A percentile compares a stretch with the other conserved stretches of the same genome.
Evolutionary conservation across 1,140 invertebrate genomes (phyloP).

Genomic region (Euschistus heros): DNA sequence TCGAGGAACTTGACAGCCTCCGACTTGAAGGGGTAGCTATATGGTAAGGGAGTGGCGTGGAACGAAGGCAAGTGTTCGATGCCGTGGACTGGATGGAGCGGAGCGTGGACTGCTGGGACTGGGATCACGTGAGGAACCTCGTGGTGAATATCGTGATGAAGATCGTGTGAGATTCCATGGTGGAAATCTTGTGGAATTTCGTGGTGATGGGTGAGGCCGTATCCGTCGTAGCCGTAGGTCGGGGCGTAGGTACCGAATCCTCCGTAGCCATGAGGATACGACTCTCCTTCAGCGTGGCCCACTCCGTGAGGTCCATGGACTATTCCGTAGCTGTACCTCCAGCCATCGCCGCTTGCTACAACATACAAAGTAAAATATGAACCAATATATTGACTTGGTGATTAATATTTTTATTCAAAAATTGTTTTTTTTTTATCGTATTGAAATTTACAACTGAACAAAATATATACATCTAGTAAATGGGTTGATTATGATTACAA

Average conservation of each 20-base stretch:
- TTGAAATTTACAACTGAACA: no score
- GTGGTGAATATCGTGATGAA: not conserved
- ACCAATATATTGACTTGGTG: no score
- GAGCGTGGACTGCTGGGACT: not conserved
- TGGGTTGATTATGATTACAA: no score
- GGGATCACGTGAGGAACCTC: not conserved
- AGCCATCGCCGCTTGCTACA: slow-evolving; percentile 22
- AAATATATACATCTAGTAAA: no score
- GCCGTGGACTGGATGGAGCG: not conserved
- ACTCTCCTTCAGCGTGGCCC: slow-evolving; percentile 18
- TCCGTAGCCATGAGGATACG: slow-evolving; percentile 23
- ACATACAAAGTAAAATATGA: not conserved
- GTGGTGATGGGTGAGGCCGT: not conserved
- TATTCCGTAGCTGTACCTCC: slow-evolving; percentile 22
- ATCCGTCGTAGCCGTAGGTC: slow-evolving; percentile 14
- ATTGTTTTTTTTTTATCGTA: no score
- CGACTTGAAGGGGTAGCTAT: not conserved
- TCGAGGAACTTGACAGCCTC: no score
- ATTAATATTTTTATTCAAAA: no score
- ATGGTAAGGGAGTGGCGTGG: not conserved
- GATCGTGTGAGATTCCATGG: not conserved
- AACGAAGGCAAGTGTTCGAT: not conserved
- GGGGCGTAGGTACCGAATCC: slow-evolving; percentile 24
- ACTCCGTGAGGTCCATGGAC: slow-evolving; percentile 20
- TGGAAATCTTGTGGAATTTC: not conserved